Base-by-base conservation (phyloP, 2,113 vertebrate genomes). In the Phasianus colchicus region DNA sequence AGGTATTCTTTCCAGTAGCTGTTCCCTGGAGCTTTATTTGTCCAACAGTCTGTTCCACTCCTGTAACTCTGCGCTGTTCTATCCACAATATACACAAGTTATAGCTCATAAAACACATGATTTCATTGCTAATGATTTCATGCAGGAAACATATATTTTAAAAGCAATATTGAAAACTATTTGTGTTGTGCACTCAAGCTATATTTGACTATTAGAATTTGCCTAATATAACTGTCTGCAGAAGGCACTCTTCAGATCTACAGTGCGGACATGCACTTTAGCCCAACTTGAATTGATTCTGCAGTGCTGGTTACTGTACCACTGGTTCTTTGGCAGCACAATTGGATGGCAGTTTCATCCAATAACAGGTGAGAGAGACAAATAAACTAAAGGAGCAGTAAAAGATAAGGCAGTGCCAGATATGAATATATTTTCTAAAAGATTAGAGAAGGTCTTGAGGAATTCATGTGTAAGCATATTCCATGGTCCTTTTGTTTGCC, bases 241-340 rank as follows among this genome's bases (percentile, higher is more conserved):
- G 27, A 32, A 69, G 13, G 29, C n/a, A 52, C 17, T 36, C 32
- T 55, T 36, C n/a, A 71, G 47, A 20, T 50, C 71, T 81, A 67
- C 43, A 61, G 13, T 29, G 36, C 36, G 15, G 38, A 13, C 1
- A 0, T 0, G 34, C 48, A 40, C 25, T 16, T 74, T 60, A n/a
- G 24, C 64, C 58, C 65, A 50, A n/a, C 0, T 14, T 77, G 55
- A 63, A 45, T 77, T 13, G 13, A 1, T 55, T n/a, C 22, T 47
- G 40, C 27, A 24, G 29, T 11, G 13, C 13, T 0, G 1, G 2
- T 69, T 71, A 30, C 29, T 29, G 16, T 36, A 45, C 14, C 29
- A 30, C 21, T 24, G 47, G 17, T 29, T 22, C 52, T 82, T 19
- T 45, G 71, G 58, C 30, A 93, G 42, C 0, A 1, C 5, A 42